Evolutionary conservation across 1,140 invertebrate species (phyloP).

Genomic region (Drosophila ercepeae): DNA sequence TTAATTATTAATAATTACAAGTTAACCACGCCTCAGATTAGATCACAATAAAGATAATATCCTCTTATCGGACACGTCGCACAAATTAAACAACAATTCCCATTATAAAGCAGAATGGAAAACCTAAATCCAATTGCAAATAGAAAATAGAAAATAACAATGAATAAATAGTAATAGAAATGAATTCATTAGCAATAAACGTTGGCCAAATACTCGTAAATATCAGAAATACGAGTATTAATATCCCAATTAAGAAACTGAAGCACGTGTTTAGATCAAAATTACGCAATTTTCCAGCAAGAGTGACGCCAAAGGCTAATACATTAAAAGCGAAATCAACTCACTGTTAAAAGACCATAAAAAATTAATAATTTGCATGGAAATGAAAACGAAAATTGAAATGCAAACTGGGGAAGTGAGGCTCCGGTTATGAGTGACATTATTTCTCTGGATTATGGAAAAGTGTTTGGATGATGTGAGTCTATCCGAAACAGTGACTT

Average conservation of each 20-base stretch:
- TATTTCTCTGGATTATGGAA: conserved; percentile 13
- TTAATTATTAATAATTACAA: neutral
- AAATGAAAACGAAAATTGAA: conserved; percentile 24
- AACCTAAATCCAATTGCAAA: conserved; percentile 13
- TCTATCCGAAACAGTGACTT: neutral
- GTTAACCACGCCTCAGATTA: conserved; percentile 8
- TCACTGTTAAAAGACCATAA: conserved; percentile 2
- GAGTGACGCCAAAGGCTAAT: neutral
- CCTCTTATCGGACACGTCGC: conserved; percentile 27
- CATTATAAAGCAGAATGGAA: conserved; percentile 1
- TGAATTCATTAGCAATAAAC: conserved; percentile 29
- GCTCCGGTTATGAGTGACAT: conserved; percentile 6
- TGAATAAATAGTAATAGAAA: conserved; percentile 28
- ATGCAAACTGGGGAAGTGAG: conserved; percentile 12
- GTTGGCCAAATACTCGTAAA: conserved; percentile 23
- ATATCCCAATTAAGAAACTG: conserved; percentile 3
- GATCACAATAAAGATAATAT: neutral
- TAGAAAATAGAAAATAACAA: conserved; percentile 4
- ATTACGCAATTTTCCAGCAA: conserved; percentile 1
- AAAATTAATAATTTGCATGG: conserved; percentile 26
- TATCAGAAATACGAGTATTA: conserved; percentile 9
- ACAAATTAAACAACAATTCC: conserved; percentile 31
- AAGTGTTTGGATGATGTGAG: conserved; percentile 1
- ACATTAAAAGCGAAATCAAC: conserved; percentile 13
- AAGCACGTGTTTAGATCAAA: conserved; percentile 15